Percentiles rank a stretch among this genome's conserved stretches.
Conservation (phyloP, 2,113 vertebrate genomes). For the Glaucomys volans region DNA sequence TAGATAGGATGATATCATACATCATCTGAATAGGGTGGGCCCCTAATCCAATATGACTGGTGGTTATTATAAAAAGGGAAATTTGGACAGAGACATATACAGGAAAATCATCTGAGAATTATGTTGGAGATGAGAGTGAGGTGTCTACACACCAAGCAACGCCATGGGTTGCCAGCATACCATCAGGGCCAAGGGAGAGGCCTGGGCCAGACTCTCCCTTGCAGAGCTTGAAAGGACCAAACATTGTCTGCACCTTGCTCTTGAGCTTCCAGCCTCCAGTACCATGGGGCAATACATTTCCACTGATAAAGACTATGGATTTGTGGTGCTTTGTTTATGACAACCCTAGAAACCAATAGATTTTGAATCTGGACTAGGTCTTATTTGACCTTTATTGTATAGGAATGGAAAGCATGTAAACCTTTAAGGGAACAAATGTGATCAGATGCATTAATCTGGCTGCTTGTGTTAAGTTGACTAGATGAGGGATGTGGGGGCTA, state of each 20-base stretch:
- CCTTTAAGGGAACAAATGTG: background rate
- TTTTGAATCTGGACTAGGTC: background rate
- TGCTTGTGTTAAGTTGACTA: background rate
- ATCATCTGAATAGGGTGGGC: background rate
- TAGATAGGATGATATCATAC: background rate
- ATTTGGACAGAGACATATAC: background rate
- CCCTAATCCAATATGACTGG: background rate
- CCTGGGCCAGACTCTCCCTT: background rate
- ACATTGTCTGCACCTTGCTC: too few species aligned
- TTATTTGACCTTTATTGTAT: background rate
- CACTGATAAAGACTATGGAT: background rate
- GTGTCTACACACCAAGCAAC: background rate
- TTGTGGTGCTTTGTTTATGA: background rate
- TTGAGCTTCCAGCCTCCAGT: background rate
- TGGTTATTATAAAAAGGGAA: background rate
- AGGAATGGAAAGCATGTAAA: background rate
- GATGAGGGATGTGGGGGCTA: background rate
- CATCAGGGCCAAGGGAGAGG: too few species aligned
- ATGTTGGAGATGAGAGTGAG: background rate
- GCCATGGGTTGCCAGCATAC: background rate
- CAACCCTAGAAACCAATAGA: background rate
- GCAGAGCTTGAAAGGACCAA: background rate
- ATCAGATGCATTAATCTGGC: background rate
- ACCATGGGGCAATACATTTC: background rate
- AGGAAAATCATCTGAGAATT: background rate